Base-by-base conservation (phyloP, 2,888 invertebrate genomes). In the Phyllotreta cruciferae region DNA sequence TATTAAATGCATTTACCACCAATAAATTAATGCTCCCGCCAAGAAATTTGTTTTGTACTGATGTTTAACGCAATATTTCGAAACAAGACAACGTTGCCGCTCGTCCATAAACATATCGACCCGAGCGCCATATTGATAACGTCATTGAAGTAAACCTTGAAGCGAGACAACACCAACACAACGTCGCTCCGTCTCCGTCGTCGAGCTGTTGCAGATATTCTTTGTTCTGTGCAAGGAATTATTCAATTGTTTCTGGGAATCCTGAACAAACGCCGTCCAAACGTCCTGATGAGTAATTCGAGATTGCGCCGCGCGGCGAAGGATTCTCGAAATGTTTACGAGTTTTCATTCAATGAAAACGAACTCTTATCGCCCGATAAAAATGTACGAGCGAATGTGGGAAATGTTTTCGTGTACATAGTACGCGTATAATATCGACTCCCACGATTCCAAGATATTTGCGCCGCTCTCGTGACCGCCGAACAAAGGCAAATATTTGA, bases 91-190 rank as follows among this genome's bases (percentile, higher is more conserved):
- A 70, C 74, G 72, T 71, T 70, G 73, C 71, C 66, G 70, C 66
- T 56, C 75, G 75, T 73, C 72, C 75, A 75, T 76, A 76, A 77
- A 76, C 75, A 75, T 74, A 76, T 77, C 75, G 76, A 77, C 70
- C 74, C 42, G 41, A 39, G 63, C 70, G 65, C 73, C 70, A 72
- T 70, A 36, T 68, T 71, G 69, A 63, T 50, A 67, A 74, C 74
- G 74, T 73, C 71, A 71, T 63, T 49, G 47, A 61, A 63, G 71
- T 72, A 69, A 69, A 72, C 70, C 66, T 67, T 52, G 13, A 38
- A 75, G 47, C 67, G 71, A 72, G 75, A 76, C 63, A 68, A 64
- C 72, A 75, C 72, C 72, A 74, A 73, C 71, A 76, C 75, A 75
- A 74, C 70, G 64, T 64, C 67, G 69, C 70, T 69, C 68, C 66